These are phyloP conservation scores for Drosophila stalkeri DNA, from an alignment of 2,888 invertebrate species.

Conservation along the genomic window DNA sequence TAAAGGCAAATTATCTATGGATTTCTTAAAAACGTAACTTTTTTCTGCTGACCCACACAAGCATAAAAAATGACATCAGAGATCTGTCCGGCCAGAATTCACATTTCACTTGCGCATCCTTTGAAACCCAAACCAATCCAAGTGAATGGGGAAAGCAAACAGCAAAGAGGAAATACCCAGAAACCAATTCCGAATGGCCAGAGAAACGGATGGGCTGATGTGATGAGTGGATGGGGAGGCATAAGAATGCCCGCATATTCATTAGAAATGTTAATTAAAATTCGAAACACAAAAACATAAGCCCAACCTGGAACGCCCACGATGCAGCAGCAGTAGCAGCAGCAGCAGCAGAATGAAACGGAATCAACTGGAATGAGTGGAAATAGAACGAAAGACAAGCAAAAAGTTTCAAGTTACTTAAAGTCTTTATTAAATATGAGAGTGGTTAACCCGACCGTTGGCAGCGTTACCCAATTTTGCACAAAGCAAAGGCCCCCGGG, in stretches of 20 bases:
- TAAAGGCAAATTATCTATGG: background rate
- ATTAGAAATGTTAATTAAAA: slow-evolving; percentile 76
- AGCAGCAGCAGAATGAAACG: slow-evolving; percentile 14
- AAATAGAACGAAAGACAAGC: slow-evolving; percentile 59
- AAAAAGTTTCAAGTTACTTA: slow-evolving; percentile 81
- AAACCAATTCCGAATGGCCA: background rate
- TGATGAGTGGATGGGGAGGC: background rate
- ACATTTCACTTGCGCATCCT: slow-evolving; percentile 34
- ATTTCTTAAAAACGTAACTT: background rate
- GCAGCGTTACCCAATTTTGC: slow-evolving; percentile 29
- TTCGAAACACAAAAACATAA: slow-evolving; percentile 66
- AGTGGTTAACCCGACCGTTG: slow-evolving; percentile 74
- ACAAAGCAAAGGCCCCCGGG: slow-evolving; percentile 27
- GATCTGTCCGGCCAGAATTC: slow-evolving; percentile 23
- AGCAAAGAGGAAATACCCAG: slow-evolving; percentile 17
- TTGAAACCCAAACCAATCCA: slow-evolving; percentile 19
- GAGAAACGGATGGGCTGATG: background rate
- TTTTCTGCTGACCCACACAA: background rate
- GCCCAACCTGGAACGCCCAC: slow-evolving; percentile 16
- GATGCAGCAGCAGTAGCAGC: slow-evolving; percentile 7
- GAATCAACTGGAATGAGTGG: slow-evolving; percentile 18
- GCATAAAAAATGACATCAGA: slow-evolving; percentile 6
- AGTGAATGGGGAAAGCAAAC: slow-evolving; percentile 20
- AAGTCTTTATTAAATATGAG: slow-evolving; percentile 76
- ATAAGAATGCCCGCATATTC: slow-evolving; percentile 55